Evolutionary conservation across 1,140 invertebrate species (phyloP), one percentile per base, ranked within the genome.

Genomic region (Pseudomyrmex cubaensis): DNA sequence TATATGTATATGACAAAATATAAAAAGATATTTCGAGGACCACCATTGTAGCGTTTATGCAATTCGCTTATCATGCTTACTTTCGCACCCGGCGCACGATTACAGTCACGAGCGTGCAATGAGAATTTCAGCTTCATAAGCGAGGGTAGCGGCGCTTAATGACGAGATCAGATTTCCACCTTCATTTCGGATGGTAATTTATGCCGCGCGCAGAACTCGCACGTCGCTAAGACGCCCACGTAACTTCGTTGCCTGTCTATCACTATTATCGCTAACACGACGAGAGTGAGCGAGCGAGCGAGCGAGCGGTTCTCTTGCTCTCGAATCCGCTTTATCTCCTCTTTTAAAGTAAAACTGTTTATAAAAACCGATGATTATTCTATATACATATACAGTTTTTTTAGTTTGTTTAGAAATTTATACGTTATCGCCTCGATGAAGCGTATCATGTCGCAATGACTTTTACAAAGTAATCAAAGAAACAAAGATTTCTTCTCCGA

Each of bases 121-220:
- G 86, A 78, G 64, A 77, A 82, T 72, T 88, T 82, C 66, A 56
- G 86, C 85, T 80, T 85, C 82, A 87, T 84, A 83, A 59, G 76
- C 44, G 62, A 85, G 86, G 52, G 70, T 66, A 66, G 82, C 64
- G 64, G 62, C 77, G 76, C 82, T 85, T 88, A 88, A 88, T 85
- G 87, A 88, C 87, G 83, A 85, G 87, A 88, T 88, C 87, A 83
- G 87, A 88, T 88, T 88, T 85, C 83, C 63, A 74, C 70, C 54
- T 85, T 88, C 87, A 83, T 88, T 88, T 76, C 13, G 66, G 75
- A 88, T 88, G 87, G 73, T 88, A 88, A 88, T 88, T 88, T 88
- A 88, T 88, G 86, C 87, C 56, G 69, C 50, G 66, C 78, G 66
- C 73, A 59, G 70, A 48, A 62, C 82, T 86, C 69, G 57, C 82